phyloP scores from a whole-genome alignment of 2,113 vertebrate species.

The Paramisgurnus dabryanus region DNA sequence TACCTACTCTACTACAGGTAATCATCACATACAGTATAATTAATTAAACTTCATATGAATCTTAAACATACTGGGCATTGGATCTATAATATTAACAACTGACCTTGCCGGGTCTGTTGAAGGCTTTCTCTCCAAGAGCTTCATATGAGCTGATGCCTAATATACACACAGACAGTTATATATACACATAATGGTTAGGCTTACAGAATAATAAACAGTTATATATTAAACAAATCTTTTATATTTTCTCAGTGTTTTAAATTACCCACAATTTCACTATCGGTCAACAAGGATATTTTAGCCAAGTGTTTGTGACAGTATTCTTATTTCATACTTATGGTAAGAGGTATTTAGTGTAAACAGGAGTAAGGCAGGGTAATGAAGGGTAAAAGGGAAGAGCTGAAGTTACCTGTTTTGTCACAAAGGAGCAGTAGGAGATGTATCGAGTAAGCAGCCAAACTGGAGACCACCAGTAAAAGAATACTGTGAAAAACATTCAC shows the following conservation, averaged over 20 bases:
- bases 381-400: constrained; percentile 8
- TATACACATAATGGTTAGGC: no score
- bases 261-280: background rate
- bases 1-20: background rate
- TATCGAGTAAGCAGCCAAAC: constrained; percentile 85
- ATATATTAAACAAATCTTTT: background rate
- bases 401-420: constrained; percentile 87
- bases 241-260: background rate
- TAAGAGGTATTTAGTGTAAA: background rate
- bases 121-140: constrained; percentile 87
- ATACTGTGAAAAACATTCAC: constrained; percentile 71
- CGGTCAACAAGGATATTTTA: background rate
- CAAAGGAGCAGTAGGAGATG: constrained; percentile 91
- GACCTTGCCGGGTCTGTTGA: constrained; percentile 87
- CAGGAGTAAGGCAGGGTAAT: background rate
- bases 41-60: constrained; percentile 15
- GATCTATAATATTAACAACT: constrained; percentile 40
- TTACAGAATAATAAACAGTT: no score
- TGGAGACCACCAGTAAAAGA: constrained; percentile 83
- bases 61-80: background rate
- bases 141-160: constrained; percentile 91
- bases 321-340: background rate
- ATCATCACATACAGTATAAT: background rate
- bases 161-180: background rate
- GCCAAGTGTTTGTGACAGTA: no score